A percentile compares a stretch with the other conserved stretches of the same genome.
These are phyloP conservation scores for Myioborus miniatus DNA, from an alignment of 2,797 vertebrate species.

Conservation along the genomic window DNA sequence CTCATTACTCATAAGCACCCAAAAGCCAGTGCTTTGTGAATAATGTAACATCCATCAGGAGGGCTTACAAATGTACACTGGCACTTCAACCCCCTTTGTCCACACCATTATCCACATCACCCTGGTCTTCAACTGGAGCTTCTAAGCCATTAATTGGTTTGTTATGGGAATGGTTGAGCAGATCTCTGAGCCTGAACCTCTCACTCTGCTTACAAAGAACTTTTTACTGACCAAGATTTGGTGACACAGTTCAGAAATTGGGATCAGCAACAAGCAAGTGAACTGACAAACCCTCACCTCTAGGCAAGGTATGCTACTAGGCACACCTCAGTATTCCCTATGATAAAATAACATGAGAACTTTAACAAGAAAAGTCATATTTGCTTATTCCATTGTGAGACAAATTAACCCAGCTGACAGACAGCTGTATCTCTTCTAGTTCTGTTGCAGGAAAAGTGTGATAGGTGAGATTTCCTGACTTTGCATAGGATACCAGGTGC, in stretches of 20 bases:
- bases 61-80: not conserved
- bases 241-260: not conserved
- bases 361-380: not conserved
- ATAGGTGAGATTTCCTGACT: not conserved
- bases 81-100: not conserved
- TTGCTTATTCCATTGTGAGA: not conserved
- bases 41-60: not conserved
- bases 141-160: not conserved
- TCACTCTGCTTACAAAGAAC: not conserved
- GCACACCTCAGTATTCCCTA: not conserved
- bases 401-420: not conserved
- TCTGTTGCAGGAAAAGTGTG: not conserved
- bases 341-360: not conserved
- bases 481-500: not conserved
- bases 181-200: not conserved
- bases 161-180: not conserved
- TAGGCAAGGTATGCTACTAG: not conserved
- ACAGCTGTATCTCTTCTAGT: not conserved
- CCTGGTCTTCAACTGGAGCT: not conserved
- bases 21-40: not conserved
- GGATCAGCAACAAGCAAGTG: not conserved
- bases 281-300: not conserved
- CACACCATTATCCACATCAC: not conserved
- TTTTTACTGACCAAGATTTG: not conserved
- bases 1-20: conserved; percentile 15